Evolutionary conservation across 2,888 invertebrate species (phyloP).

Genomic region (Cerceris rybyensis): DNA sequence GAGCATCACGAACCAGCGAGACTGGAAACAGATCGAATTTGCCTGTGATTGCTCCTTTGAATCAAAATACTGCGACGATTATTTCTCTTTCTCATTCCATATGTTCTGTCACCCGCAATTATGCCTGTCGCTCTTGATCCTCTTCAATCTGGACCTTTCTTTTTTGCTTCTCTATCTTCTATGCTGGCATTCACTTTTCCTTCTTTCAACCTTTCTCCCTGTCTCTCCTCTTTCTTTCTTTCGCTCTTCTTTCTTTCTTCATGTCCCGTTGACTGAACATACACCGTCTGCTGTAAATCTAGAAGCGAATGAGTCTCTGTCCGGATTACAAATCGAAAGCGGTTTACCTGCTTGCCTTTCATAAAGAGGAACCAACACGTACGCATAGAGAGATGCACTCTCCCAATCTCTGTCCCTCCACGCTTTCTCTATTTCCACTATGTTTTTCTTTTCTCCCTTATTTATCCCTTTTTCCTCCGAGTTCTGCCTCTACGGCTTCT

Average conservation of each 20-base stretch:
- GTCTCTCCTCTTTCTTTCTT: constrained; percentile 1
- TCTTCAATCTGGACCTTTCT: constrained; percentile 23
- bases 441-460: constrained; percentile 34
- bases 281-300: constrained; percentile 66
- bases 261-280: background rate
- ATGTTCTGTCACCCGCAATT: background rate
- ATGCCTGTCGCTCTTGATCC: background rate
- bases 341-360: constrained; percentile 73
- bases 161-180: background rate
- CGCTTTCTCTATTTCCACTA: constrained; percentile 39
- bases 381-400: constrained; percentile 57
- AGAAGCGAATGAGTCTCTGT: constrained; percentile 72
- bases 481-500: background rate
- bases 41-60: constrained; percentile 69
- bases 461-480: constrained; percentile 25
- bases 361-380: constrained; percentile 67
- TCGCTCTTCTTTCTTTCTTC: constrained; percentile 3
- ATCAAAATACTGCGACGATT: constrained; percentile 62
- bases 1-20: constrained; percentile 40
- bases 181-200: constrained; percentile 1
- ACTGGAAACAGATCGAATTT: constrained; percentile 65
- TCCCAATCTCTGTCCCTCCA: constrained; percentile 46
- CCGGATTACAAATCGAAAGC: constrained; percentile 76
- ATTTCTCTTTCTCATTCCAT: constrained; percentile 22
- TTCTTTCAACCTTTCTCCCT: background rate